Evolutionary conservation across 2,888 invertebrate species (phyloP).

Genomic region (Eurytoma californica): DNA sequence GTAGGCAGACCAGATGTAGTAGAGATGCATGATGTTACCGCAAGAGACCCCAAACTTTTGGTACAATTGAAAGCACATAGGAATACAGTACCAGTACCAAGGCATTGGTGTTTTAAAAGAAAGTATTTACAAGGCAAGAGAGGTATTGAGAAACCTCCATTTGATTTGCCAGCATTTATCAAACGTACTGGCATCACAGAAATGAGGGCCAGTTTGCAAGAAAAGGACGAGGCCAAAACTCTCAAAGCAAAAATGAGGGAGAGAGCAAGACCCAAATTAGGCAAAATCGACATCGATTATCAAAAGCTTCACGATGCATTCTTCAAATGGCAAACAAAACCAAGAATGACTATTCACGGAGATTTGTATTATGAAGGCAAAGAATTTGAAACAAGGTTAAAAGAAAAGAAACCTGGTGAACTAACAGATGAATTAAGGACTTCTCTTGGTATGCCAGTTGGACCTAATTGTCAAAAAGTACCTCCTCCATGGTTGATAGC

Average conservation of each 20-base stretch:
- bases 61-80: constrained; percentile 97
- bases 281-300: constrained; percentile 99
- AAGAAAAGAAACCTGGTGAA: constrained; percentile 99
- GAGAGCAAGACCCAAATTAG: constrained; percentile 96
- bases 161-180: constrained; percentile 98
- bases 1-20: constrained; percentile 98
- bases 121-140: constrained; percentile 98
- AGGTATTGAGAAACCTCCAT: constrained; percentile 99
- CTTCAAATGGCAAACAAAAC: constrained; percentile 99
- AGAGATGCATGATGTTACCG: constrained; percentile 99
- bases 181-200: constrained; percentile 99
- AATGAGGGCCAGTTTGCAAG: constrained; percentile 98
- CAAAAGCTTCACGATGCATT: constrained; percentile 99
- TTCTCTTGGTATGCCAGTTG: constrained; percentile 99
- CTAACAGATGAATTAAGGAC: constrained; percentile 96
- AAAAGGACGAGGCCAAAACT: constrained; percentile 96
- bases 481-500: constrained; percentile 98
- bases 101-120: constrained; percentile 99
- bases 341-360: constrained; percentile 98
- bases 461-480: constrained; percentile 92
- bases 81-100: constrained; percentile 98
- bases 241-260: constrained; percentile 98
- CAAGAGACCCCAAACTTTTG: constrained; percentile 95
- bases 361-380: constrained; percentile 99
- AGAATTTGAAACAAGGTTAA: constrained; percentile 97